Base-by-base conservation (phyloP, 2,888 invertebrate genomes). In the Sicus ferrugineus region DNA sequence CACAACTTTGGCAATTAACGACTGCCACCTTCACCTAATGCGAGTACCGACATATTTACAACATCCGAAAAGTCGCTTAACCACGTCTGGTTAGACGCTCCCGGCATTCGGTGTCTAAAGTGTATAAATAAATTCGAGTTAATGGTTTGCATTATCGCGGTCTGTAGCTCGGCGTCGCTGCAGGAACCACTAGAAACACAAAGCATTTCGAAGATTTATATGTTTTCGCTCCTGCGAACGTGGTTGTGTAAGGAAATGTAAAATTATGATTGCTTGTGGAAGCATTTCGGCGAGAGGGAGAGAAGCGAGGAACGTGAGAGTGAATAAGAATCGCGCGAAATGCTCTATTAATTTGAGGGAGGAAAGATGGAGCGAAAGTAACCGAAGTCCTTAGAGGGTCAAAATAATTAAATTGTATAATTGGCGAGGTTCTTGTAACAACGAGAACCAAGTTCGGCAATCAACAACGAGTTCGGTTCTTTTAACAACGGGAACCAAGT, bases 61-160 rank as follows among this genome's bases (percentile, higher is more conserved):
- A n/a, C n/a, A n/a, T n/a, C 14, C 14, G 14, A 2, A 34, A 34
- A 9, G 34, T 9, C 34, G 9, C 34, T 56, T 30, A 26, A 26
- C 28, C 56, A 30, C 30, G 30, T 56, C 30, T 56, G 14, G 9
- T 28, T 26, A 14, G 56, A n/a, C n/a, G 30, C 56, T 56, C 7
- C 30, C n/a, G 56, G 56, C 56, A 26, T 28, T n/a, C 26, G 30
- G 56, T 56, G 56, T 56, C 56, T 56, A 56, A 56, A 56, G 56
- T 56, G 30, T 7, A 56, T 56, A 56, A 56, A 56, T 56, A 56
- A 56, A 56, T 56, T 56, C n/a, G n/a, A 56, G 56, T n/a, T 56
- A 26, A 26, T 56, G 56, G 56, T 30, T n/a, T 56, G 26, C 28
- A 56, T 48, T 48, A 48, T 48, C 56, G 56, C 30, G 11, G 19